Evolutionary conservation across 2,113 vertebrate species (phyloP).

Genomic region (Menidia beryllina): DNA sequence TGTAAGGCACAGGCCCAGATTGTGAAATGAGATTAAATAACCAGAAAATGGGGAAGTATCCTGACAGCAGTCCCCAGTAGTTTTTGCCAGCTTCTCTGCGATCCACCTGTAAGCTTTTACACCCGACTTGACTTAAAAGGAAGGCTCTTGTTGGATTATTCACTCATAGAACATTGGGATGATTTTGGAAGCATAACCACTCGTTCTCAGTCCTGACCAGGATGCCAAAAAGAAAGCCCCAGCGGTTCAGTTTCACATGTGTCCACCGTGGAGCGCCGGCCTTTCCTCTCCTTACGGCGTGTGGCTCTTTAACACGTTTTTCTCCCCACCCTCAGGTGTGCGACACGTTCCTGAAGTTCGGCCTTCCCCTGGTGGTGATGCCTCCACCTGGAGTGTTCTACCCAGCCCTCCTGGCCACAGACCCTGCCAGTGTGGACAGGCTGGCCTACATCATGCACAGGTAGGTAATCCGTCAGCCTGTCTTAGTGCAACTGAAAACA

Average conservation of each 20-base stretch:
- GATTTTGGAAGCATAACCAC: background rate
- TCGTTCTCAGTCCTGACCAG: too few species aligned
- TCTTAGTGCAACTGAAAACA: background rate
- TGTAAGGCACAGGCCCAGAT: background rate
- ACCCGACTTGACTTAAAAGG: conserved; percentile 3
- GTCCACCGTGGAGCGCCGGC: background rate
- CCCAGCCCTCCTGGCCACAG: conserved; percentile 86
- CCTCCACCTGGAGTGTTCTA: conserved; percentile 91
- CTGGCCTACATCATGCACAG: conserved; percentile 93
- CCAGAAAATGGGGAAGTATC: background rate
- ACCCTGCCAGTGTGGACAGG: conserved; percentile 87
- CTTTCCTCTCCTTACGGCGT: background rate
- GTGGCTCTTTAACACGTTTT: background rate
- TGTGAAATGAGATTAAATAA: background rate
- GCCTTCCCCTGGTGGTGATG: conserved; percentile 88
- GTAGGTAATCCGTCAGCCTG: conserved; percentile 71
- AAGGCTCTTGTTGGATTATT: background rate
- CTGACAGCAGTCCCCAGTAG: background rate
- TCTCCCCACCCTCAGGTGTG: conserved; percentile 83
- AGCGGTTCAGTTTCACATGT: background rate
- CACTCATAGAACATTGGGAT: background rate
- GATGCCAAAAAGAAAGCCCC: conserved; percentile 3
- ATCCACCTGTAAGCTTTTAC: background rate
- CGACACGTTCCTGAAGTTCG: conserved; percentile 88
- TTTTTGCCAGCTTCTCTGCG: background rate